Base-by-base conservation (phyloP, 2,113 vertebrate genomes). In the Hemicordylus capensis region DNA sequence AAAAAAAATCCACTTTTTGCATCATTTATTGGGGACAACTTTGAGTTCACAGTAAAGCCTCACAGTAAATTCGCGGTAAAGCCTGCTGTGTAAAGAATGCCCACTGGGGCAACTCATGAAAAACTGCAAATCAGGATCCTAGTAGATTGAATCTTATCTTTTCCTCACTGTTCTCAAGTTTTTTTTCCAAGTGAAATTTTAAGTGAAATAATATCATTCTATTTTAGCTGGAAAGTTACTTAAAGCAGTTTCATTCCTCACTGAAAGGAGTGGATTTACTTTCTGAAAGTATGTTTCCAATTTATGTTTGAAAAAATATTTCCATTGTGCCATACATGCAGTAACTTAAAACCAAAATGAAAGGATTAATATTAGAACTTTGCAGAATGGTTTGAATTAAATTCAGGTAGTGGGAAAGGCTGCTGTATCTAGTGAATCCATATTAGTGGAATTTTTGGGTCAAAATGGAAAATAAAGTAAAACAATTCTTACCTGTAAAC, bases 381-480 rank as follows among this genome's bases (percentile, higher is more conserved):
- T 88, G 61, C 89, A 96, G 95, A 96, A 96, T 96, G 96, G 96
- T 97, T 97, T 96, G 95, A 97, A 97, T 97, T 97, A 97, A 95
- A 94, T 95, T 95, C 96, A 97, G 96, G 96, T 97, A 96, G 94
- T 96, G 91, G 92, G 87, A 90, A 93, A 92, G 94, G 94, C 93
- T 90, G 91, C 93, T 0, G 75, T 94, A 93, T 95, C 93, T 96
- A 93, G 92, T 94, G 90, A 70, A 89, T 89, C 88, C 90, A 88
- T 88, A 89, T 87, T 87, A 82, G 88, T 88, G 81, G 85, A 94
- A 90, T 84, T 92, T 85, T 91, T 6, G 48, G 91, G 93, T 94
- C 90, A 92, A 93, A 83, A 96, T 91, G 91, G 89, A 95, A 93
- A 89, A 93, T 92, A 90, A 93, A 87, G 84, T 83, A 73, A 85